Conservation (phyloP, 2,797 vertebrate species). For the Alauda arvensis region DNA sequence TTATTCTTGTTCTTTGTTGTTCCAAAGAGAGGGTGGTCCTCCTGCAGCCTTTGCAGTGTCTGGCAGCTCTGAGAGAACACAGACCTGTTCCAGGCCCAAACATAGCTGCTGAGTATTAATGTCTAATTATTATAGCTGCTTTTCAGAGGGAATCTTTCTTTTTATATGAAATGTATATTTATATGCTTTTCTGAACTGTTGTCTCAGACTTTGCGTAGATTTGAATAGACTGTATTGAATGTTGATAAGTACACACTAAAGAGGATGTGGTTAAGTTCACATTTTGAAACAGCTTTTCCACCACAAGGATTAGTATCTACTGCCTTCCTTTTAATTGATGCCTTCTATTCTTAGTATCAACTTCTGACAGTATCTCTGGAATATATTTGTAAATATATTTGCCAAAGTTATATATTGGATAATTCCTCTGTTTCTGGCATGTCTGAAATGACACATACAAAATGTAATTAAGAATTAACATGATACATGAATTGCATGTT, state of each 20-base stretch:
- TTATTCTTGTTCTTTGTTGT: background rate
- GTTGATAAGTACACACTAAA: background rate
- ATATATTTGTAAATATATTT: background rate
- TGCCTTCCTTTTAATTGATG: background rate
- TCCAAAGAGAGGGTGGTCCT: background rate
- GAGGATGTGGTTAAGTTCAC: background rate
- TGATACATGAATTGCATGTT: background rate
- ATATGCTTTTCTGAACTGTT: background rate
- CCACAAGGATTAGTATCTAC: background rate
- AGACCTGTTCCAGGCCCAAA: background rate
- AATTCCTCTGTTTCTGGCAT: background rate
- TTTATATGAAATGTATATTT: background rate
- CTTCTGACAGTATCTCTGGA: background rate
- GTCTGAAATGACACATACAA: background rate
- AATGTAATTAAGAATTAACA: background rate
- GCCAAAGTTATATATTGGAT: background rate
- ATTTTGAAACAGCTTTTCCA: constrained; percentile 11
- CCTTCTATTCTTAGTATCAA: background rate
- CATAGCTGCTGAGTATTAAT: background rate
- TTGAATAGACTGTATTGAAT: background rate
- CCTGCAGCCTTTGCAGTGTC: background rate
- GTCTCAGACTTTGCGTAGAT: background rate
- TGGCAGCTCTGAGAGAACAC: background rate
- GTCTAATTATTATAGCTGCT: background rate
- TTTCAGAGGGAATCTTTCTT: background rate